Evolutionary conservation across 2,888 invertebrate species (phyloP).

Genomic region (Auanema freiburgensis): DNA sequence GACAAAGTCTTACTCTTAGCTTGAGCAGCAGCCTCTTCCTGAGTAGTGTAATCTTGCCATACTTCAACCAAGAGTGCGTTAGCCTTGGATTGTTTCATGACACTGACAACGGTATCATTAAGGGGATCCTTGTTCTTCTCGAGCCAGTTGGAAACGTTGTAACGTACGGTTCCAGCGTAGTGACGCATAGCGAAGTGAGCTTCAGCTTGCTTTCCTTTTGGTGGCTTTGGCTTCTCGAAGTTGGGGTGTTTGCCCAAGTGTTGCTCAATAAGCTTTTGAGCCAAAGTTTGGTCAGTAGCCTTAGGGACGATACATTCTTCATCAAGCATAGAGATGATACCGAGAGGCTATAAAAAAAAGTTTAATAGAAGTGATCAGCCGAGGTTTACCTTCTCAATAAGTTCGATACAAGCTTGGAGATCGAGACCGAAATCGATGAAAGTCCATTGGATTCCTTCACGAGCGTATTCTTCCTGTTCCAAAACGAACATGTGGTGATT

Average conservation of each 20-base stretch:
- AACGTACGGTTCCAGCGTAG: constrained; percentile 67
- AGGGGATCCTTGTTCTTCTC: constrained; percentile 99
- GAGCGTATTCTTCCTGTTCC: constrained; percentile 82
- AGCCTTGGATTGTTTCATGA: constrained; percentile 59
- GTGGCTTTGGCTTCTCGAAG: constrained; percentile 66
- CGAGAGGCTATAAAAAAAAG: constrained; percentile 64
- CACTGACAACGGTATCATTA: constrained; percentile 96
- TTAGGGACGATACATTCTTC: constrained; percentile 65
- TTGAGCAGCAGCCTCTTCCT: constrained; percentile 55
- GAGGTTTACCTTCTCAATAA: constrained; percentile 89
- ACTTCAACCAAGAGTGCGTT: constrained; percentile 59
- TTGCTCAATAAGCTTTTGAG: constrained; percentile 63
- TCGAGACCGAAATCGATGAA: constrained; percentile 99
- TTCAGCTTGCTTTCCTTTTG: constrained; percentile 67
- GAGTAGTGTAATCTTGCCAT: constrained; percentile 64
- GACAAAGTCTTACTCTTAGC: background rate
- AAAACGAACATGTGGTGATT: constrained; percentile 97
- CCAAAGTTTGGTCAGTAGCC: constrained; percentile 61
- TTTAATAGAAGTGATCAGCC: too few relatives aligned
- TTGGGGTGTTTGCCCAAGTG: constrained; percentile 65
- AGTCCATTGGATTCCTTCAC: constrained; percentile 83
- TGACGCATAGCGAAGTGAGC: constrained; percentile 69
- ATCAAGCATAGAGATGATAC: constrained; percentile 65
- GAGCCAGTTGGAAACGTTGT: constrained; percentile 94
- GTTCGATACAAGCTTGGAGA: constrained; percentile 90